Evolutionary conservation across 2,888 invertebrate genomes (phyloP).

Genomic region (Callosobruchus maculatus): DNA sequence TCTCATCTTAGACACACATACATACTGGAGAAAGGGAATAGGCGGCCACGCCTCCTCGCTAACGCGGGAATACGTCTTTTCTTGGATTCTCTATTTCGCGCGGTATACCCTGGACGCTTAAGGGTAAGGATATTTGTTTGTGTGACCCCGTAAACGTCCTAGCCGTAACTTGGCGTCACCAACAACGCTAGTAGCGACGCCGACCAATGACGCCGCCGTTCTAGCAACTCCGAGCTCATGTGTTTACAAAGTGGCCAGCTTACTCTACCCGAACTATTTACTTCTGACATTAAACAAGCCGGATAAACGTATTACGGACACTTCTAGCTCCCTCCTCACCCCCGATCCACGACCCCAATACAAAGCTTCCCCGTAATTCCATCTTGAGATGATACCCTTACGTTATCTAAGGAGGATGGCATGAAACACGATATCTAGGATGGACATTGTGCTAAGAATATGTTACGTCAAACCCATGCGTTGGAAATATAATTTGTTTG

Average conservation of each 20-base stretch:
- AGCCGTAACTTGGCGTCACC: background rate
- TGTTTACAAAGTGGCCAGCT: slow-evolving; percentile 1
- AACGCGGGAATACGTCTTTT: too few relatives aligned
- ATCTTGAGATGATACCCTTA: background rate
- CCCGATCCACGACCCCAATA: background rate
- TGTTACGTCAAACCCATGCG: too few relatives aligned
- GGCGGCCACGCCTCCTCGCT: too few relatives aligned
- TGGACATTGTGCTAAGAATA: background rate
- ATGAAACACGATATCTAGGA: background rate
- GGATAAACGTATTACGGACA: slow-evolving; percentile 1
- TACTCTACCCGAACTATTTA: background rate
- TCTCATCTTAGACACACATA: too few relatives aligned
- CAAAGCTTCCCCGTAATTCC: background rate
- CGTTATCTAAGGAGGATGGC: background rate
- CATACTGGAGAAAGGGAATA: too few relatives aligned
- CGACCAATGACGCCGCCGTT: background rate
- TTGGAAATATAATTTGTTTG: too few relatives aligned
- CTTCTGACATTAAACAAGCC: background rate
- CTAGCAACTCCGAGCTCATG: background rate
- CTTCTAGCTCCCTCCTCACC: background rate
- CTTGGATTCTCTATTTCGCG: too few relatives aligned
- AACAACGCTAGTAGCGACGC: background rate
- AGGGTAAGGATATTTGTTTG: background rate
- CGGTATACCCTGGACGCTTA: too few relatives aligned
- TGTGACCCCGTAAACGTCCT: background rate